A percentile compares a stretch with the other conserved stretches of the same genome.
Evolutionary conservation across 2,888 invertebrate genomes (phyloP).

Genomic region (Willowsia nigromaculata): DNA sequence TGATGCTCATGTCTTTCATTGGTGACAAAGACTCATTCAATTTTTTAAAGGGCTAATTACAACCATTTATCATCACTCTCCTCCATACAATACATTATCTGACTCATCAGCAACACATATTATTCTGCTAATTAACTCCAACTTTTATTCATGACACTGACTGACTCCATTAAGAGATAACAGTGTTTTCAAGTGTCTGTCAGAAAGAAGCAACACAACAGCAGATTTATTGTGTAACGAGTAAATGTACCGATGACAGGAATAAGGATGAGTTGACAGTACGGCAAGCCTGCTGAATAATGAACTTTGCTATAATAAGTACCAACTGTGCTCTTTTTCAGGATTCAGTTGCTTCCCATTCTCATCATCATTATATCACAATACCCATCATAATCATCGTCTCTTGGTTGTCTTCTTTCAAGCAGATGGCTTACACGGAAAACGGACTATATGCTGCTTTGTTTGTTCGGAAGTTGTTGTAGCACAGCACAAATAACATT

Average conservation of each 20-base stretch:
- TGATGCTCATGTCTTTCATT: neutral
- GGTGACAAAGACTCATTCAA: neutral
- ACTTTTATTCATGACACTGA: slow-evolving; percentile 51
- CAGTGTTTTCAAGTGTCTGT: slow-evolving; percentile 32
- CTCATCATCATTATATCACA: slow-evolving; percentile 1
- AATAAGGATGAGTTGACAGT: neutral
- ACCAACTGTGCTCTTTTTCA: slow-evolving; percentile 51
- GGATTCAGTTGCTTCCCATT: neutral
- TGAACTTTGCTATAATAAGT: slow-evolving; percentile 38
- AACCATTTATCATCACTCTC: neutral
- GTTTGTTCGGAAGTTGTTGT: neutral
- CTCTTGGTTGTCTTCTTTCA: neutral
- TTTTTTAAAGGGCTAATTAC: neutral
- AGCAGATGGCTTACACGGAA: slow-evolving; percentile 43
- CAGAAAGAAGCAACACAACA: neutral
- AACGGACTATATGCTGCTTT: neutral
- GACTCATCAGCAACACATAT: neutral
- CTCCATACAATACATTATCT: neutral
- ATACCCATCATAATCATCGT: neutral
- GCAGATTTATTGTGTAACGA: neutral
- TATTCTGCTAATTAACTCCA: slow-evolving; percentile 45
- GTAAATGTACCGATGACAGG: neutral
- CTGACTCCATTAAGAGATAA: slow-evolving; percentile 9
- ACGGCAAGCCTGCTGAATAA: neutral
- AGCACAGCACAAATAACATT: neutral